Percentiles rank a stretch among this genome's conserved stretches.
Evolutionary conservation across 2,113 vertebrate genomes (phyloP).

Genomic region (Brienomyrus longianalis): DNA sequence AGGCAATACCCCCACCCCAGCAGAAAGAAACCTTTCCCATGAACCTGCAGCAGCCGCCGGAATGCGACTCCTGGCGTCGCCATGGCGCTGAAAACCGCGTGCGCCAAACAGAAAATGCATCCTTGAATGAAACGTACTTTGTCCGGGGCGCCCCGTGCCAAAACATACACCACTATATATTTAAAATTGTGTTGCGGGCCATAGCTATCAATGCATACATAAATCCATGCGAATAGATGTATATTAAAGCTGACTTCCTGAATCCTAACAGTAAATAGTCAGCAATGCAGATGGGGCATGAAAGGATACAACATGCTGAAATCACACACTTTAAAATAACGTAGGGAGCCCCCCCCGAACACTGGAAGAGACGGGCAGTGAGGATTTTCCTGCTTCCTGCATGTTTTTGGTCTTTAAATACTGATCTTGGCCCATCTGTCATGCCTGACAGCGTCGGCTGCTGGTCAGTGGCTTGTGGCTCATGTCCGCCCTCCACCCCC

Average conservation of each 20-base stretch:
- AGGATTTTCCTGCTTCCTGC: not conserved
- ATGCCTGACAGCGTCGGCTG: not conserved
- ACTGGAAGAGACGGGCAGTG: not conserved
- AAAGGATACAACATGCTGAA: not conserved
- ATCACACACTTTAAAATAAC: not conserved
- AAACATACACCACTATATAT: conserved; percentile 3
- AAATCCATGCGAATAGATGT: not conserved
- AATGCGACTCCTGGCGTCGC: not conserved
- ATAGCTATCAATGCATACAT: not conserved
- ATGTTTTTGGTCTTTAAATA: not conserved
- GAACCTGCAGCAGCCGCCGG: not conserved
- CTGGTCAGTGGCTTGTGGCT: not conserved
- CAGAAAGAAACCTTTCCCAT: not conserved
- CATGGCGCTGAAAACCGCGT: not conserved
- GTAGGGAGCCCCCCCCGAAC: not conserved
- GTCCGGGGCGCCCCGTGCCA: not conserved
- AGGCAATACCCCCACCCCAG: not conserved
- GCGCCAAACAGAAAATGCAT: not conserved
- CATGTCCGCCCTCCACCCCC: not conserved
- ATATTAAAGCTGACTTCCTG: conserved; percentile 4
- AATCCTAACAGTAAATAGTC: conserved; percentile 1
- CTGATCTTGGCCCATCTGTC: not conserved
- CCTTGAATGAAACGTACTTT: not conserved
- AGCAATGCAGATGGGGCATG: not conserved
- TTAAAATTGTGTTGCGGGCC: conserved; percentile 14